Percentiles rank a stretch among this genome's conserved stretches.
Conservation (phyloP, 1,140 invertebrate species). For the Tribolium madens region DNA sequence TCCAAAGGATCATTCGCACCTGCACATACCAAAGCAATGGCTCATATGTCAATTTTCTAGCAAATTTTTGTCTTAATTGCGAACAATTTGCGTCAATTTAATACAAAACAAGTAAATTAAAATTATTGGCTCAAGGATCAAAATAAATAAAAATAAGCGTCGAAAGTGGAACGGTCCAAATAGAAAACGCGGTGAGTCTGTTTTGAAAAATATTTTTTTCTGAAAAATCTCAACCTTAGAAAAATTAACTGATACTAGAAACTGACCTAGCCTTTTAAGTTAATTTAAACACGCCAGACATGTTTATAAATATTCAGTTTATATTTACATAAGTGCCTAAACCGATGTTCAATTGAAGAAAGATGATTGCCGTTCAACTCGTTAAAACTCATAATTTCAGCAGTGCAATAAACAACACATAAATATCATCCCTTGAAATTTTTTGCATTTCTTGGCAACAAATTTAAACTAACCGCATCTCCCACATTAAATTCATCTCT, state of each 20-base stretch:
- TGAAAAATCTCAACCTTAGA: not conserved
- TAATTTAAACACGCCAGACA: constrained; percentile 32
- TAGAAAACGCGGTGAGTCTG: not conserved
- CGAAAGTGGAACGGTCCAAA: constrained; percentile 38
- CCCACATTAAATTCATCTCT: not conserved
- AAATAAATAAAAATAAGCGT: constrained; percentile 39
- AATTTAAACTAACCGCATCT: not conserved
- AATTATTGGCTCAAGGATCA: constrained; percentile 40
- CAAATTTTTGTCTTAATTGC: not conserved
- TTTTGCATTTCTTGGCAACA: constrained; percentile 28
- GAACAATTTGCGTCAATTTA: constrained; percentile 24
- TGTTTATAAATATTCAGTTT: constrained; percentile 38
- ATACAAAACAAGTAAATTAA: constrained; percentile 15
- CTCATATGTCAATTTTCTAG: not conserved
- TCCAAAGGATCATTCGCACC: constrained; percentile 9
- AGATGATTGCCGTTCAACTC: not conserved
- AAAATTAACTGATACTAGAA: constrained; percentile 1
- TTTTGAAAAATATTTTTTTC: not conserved
- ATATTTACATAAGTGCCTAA: constrained; percentile 37
- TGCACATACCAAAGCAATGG: not conserved
- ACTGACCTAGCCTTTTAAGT: constrained; percentile 43
- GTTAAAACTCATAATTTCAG: constrained; percentile 24
- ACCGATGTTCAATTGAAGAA: constrained; percentile 21
- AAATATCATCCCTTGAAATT: constrained; percentile 14
- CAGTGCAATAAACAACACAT: constrained; percentile 20